Conservation (phyloP, 2,888 invertebrate genomes). For the Pinctada fucata region DNA sequence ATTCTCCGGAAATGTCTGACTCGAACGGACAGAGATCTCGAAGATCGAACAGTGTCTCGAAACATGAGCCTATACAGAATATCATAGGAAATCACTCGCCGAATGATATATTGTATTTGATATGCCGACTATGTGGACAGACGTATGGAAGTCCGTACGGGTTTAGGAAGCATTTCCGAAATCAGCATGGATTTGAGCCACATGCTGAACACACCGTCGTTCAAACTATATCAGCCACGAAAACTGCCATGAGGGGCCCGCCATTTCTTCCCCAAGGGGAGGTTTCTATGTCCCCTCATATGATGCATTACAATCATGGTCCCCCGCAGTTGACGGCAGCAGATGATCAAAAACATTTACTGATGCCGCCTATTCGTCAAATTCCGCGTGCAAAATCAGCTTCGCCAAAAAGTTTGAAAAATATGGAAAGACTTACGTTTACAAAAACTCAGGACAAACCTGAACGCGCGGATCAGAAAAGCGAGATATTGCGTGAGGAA, state of each 20-base stretch:
- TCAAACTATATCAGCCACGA: slow-evolving; percentile 74
- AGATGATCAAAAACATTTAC: background rate
- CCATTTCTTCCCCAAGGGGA: background rate
- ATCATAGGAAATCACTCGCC: slow-evolving; percentile 71
- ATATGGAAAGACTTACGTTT: background rate
- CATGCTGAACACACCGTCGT: slow-evolving; percentile 71
- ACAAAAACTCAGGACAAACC: background rate
- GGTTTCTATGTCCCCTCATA: background rate
- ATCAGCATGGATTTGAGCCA: slow-evolving; percentile 74
- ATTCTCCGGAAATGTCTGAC: slow-evolving; percentile 37
- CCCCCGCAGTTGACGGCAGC: background rate
- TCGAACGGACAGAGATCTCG: slow-evolving; percentile 5
- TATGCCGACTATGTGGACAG: slow-evolving; percentile 71
- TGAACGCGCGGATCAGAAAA: background rate
- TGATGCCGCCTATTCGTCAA: background rate
- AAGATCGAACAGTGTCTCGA: slow-evolving; percentile 56
- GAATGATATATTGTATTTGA: slow-evolving; percentile 72
- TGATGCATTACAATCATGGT: slow-evolving; percentile 9
- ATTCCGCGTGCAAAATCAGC: background rate
- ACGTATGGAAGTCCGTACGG: slow-evolving; percentile 74
- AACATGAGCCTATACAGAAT: slow-evolving; percentile 71
- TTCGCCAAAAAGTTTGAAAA: background rate
- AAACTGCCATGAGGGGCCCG: slow-evolving; percentile 57
- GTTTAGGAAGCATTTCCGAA: slow-evolving; percentile 74
- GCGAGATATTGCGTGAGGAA: too few species aligned